Evolutionary conservation across 2,797 vertebrate genomes (phyloP), one percentile per base, ranked within the genome.

Genomic region (Prunella strophiata): DNA sequence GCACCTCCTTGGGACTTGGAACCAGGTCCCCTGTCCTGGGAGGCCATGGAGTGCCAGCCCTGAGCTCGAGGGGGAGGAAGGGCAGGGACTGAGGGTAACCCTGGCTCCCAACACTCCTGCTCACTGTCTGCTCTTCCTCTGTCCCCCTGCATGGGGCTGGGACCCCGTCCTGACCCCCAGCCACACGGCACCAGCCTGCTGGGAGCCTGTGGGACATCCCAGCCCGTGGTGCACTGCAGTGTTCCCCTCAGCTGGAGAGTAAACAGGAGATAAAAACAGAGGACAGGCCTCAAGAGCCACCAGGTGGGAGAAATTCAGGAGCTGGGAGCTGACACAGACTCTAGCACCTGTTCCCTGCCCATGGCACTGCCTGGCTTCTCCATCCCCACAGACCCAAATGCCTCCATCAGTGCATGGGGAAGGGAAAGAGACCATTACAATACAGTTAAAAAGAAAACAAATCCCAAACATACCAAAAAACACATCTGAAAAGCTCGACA

Each of bases 371-470:
- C 61, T 72, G 91, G 82, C 83, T 85, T 66, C 91, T 91, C 85
- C 38, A 11, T 89, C 58, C 78, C 71, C 30, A 25, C 75, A 52
- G 80, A 74, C 72, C 70, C 88, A 42, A 72, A 94, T 16, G 48
- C 74, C 78, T 91, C 59, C 75, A 21, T 75, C 61, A 63, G 91
- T 50, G 82, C 81, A 65, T 8, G 47, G 77, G 88, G 75, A 90
- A 85, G 80, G 79, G 89, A 77, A 76, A 90, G 67, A 87, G 32
- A 47, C 47, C 79, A 22, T 61, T 76, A 54, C 79, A 85, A 91
- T 18, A 92, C 75, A 92, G 67, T 59, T 68, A 50, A 74, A 96
- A 89, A 92, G 94, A 59, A 96, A 94, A 95, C 54, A 93, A 91
- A 96, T 34, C 75, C 85, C 89, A 93, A 94, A 92, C 85, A 92